Conservation (phyloP, 2,113 vertebrate species). For the Cygnus atratus region DNA sequence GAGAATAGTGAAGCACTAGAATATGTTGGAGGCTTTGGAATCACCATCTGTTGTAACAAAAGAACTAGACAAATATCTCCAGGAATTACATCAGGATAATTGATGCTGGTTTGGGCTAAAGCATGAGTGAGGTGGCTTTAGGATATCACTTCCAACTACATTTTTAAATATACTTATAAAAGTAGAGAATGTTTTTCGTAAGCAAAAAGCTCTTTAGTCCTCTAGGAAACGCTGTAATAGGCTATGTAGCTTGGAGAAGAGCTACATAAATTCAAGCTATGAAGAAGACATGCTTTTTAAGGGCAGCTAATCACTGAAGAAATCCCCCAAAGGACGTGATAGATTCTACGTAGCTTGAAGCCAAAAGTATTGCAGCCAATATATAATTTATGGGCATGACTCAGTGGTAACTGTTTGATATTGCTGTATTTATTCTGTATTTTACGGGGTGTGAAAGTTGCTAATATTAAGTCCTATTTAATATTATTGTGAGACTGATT, state of each 20-base stretch:
- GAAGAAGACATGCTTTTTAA: background rate
- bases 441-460: background rate
- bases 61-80: background rate
- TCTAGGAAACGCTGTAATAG: background rate
- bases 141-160: background rate
- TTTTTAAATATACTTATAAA: background rate
- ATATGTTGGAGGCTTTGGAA: background rate
- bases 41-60: background rate
- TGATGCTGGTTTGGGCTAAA: background rate
- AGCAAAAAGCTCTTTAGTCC: background rate
- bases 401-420: background rate
- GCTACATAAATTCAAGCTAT: background rate
- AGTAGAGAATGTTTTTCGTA: background rate
- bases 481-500: background rate
- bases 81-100: background rate
- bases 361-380: background rate
- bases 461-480: background rate
- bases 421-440: background rate
- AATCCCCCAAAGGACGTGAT: background rate
- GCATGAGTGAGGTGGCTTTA: background rate
- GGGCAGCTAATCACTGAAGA: background rate
- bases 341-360: background rate
- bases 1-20: background rate
- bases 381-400: conserved; percentile 1
- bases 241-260: background rate